phyloP scores from a whole-genome alignment of 2,888 invertebrate genomes.

The Chaetogeoica ovagalla region DNA sequence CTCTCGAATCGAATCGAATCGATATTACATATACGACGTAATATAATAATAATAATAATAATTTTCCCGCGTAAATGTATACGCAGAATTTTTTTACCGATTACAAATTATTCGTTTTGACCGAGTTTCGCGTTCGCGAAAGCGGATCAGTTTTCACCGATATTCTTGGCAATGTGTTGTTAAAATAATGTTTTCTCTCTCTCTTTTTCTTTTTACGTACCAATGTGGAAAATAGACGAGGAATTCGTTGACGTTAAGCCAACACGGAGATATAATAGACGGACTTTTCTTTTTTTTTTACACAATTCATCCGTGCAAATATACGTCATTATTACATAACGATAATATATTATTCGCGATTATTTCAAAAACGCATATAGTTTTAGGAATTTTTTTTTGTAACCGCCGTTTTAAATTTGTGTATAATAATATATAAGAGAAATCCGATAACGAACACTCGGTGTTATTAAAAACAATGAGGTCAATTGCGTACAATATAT shows the following conservation, averaged over 20 bases:
- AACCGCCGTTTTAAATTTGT: too few relatives aligned
- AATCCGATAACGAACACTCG: too few relatives aligned
- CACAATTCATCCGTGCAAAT: background rate
- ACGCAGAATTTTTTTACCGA: background rate
- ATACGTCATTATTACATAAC: background rate
- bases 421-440: too few relatives aligned
- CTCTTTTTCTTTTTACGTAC: background rate
- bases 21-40: background rate
- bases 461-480: too few relatives aligned
- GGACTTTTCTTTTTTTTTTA: background rate
- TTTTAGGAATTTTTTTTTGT: too few relatives aligned
- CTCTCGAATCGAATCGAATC: background rate
- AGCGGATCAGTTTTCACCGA: background rate
- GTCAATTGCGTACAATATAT: too few relatives aligned
- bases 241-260: constrained; percentile 4
- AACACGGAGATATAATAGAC: background rate
- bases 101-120: background rate
- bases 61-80: background rate
- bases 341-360: background rate
- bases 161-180: constrained; percentile 18
- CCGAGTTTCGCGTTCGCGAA: background rate
- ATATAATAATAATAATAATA: background rate
- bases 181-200: background rate
- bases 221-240: background rate
- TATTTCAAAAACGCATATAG: background rate